phyloP scores from a whole-genome alignment of 2,113 vertebrate genomes.

The Grus americana region DNA sequence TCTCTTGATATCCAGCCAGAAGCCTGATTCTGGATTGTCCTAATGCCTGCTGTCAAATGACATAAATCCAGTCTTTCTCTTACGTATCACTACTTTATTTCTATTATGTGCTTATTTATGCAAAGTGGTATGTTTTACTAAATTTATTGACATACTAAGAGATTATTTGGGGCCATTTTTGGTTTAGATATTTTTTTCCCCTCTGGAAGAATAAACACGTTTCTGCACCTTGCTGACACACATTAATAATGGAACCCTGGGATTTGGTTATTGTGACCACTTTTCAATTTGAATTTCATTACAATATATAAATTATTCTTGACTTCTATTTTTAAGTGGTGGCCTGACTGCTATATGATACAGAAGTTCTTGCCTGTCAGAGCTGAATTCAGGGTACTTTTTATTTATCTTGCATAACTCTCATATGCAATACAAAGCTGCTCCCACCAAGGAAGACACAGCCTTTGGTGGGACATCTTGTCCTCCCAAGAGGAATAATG shows the following conservation, averaged over 20 bases:
- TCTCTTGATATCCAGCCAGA: not conserved
- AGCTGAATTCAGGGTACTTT: not conserved
- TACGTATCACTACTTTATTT: not conserved
- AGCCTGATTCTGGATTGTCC: not conserved
- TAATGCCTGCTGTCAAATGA: not conserved
- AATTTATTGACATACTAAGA: not conserved
- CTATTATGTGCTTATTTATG: not conserved
- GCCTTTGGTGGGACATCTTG: not conserved
- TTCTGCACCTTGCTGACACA: not conserved
- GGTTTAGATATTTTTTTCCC: accelerated
- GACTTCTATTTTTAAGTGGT: not conserved
- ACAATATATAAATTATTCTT: not conserved
- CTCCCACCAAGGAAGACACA: not conserved
- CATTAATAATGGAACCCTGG: not conserved
- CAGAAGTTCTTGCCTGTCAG: not conserved
- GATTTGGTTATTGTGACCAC: not conserved
- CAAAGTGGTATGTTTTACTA: not conserved
- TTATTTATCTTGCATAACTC: not conserved
- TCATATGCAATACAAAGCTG: not conserved
- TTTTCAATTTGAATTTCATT: not conserved
- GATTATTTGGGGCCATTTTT: not conserved
- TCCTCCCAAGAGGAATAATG: not conserved
- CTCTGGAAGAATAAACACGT: not conserved
- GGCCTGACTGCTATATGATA: not conserved
- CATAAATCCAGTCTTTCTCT: not conserved